Conservation (phyloP, 2,797 vertebrate species). For the Aselliscus stoliczkanus region DNA sequence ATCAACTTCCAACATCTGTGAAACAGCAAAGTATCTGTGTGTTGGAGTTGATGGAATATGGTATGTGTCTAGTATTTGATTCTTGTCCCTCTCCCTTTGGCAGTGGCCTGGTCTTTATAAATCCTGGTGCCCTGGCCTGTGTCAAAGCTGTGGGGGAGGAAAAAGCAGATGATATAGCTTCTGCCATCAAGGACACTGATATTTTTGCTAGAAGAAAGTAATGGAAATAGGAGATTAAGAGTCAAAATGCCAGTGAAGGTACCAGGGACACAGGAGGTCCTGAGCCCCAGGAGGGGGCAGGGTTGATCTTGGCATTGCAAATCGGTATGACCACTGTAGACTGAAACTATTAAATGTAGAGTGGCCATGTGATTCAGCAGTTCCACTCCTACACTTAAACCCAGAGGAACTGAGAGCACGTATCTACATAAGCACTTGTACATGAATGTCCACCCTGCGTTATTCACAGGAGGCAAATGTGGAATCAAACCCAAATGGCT, state of each 20-base stretch:
- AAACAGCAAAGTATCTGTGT: neutral
- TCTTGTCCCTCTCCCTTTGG: neutral
- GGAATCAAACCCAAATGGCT: neutral
- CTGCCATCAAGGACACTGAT: neutral
- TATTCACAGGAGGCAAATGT: neutral
- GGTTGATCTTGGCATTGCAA: neutral
- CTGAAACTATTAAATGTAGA: neutral
- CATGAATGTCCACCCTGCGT: rapidly evolving
- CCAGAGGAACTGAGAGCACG: neutral
- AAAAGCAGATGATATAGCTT: neutral
- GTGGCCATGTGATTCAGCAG: rapidly evolving
- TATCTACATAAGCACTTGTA: too few relatives aligned
- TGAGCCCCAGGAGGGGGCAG: neutral
- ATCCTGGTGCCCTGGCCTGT: neutral
- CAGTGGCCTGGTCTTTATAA: neutral
- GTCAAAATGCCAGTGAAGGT: neutral
- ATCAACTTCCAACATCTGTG: neutral
- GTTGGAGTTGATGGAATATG: neutral
- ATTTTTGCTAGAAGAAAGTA: neutral
- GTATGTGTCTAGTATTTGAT: neutral
- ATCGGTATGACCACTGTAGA: neutral
- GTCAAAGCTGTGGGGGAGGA: neutral
- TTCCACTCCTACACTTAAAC: neutral
- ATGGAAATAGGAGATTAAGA: neutral
- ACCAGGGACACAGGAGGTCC: neutral